A percentile compares a stretch with the other conserved stretches of the same genome.
Conservation (phyloP, 1,140 invertebrate genomes). For the Bombus picipes region DNA sequence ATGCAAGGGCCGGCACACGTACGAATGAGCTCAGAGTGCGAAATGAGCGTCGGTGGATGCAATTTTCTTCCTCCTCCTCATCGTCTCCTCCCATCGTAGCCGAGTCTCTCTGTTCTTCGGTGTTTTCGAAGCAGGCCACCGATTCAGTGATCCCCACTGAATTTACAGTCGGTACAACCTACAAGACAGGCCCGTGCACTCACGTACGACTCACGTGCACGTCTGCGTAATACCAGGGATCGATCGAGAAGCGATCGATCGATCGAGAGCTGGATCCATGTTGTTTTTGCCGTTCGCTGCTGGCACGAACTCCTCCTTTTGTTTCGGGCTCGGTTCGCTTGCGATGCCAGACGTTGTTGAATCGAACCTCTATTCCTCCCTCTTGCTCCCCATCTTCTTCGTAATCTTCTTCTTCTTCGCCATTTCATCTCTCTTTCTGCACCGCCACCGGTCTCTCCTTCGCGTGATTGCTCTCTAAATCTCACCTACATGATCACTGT, state of each 20-base stretch:
- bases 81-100: background rate
- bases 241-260: constrained; percentile 68
- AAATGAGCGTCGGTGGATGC: constrained; percentile 68
- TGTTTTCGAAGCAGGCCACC: background rate
- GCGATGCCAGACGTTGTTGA: constrained; percentile 65
- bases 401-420: background rate
- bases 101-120: background rate
- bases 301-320: constrained; percentile 57
- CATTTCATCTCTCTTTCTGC: constrained; percentile 6
- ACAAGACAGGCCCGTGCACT: constrained; percentile 61
- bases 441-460: constrained; percentile 14
- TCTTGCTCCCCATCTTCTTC: background rate
- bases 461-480: constrained; percentile 61
- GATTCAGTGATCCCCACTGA: constrained; percentile 35
- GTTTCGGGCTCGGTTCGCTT: constrained; percentile 69
- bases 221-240: constrained; percentile 80
- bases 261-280: constrained; percentile 71
- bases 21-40: constrained; percentile 56
- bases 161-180: constrained; percentile 36
- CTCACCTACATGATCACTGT: constrained; percentile 52
- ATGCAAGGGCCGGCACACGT: constrained; percentile 42
- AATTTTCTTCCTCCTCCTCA: constrained; percentile 61
- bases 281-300: constrained; percentile 71
- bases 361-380: constrained; percentile 57
- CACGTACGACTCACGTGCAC: constrained; percentile 75